Percentiles rank a stretch among this genome's conserved stretches.
Evolutionary conservation across 2,113 vertebrate genomes (phyloP).

Genomic region (Toxotes chatareus): DNA sequence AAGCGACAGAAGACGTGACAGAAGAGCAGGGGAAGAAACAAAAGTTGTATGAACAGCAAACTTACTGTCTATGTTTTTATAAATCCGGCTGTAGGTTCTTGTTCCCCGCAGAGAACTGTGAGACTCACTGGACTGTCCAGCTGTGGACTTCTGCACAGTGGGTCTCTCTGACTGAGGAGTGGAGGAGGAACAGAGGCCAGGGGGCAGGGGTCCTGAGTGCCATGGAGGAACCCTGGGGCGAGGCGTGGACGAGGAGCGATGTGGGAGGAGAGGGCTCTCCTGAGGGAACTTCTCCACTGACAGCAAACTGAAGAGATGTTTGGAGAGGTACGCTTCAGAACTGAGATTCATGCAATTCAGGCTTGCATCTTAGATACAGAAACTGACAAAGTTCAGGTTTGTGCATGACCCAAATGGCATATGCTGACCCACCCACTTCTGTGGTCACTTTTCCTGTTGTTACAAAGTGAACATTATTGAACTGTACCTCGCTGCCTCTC

Average conservation of each 20-base stretch:
- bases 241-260: slow-evolving; percentile 68
- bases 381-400: neutral
- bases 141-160: slow-evolving; percentile 76
- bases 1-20: neutral
- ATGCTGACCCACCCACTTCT: neutral
- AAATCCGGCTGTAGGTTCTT: slow-evolving; percentile 79
- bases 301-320: slow-evolving; percentile 73
- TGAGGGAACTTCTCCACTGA: slow-evolving; percentile 86
- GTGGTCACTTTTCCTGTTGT: neutral
- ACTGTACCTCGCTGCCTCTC: slow-evolving; percentile 83
- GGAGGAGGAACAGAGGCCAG: slow-evolving; percentile 47
- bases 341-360: neutral
- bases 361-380: neutral
- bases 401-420: neutral
- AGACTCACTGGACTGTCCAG: slow-evolving; percentile 59
- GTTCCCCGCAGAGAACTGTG: slow-evolving; percentile 69
- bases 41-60: neutral
- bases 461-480: neutral
- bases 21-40: neutral
- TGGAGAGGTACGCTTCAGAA: neutral
- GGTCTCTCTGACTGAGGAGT: slow-evolving; percentile 62
- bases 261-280: slow-evolving; percentile 79
- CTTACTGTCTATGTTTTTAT: slow-evolving; percentile 83
- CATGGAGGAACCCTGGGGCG: slow-evolving; percentile 65
- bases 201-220: slow-evolving; percentile 51